Evolutionary conservation across 2,797 vertebrate species (phyloP), one percentile per base, ranked within the genome.

Genomic region (Tragopan temminckii): DNA sequence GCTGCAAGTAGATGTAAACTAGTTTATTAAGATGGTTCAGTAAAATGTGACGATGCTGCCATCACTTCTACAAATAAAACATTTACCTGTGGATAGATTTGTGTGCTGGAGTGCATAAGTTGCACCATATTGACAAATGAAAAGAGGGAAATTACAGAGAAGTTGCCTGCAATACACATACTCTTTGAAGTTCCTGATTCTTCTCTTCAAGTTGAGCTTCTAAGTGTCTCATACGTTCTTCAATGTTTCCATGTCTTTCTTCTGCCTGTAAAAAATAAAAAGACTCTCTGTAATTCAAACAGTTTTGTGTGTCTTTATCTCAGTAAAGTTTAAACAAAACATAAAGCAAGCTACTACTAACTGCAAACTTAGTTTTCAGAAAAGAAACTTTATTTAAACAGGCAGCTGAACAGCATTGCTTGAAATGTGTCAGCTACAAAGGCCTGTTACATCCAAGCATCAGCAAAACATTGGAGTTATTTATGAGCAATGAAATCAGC

Each of bases 171-270:
- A 64, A 77, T 85, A 63, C 48, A 98, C 98, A 75, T 98, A 99
- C 99, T 98, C 99, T 98, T 74, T 99, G 98, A 96, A 99, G 99
- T 97, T 99, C 99, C 97, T 99, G 99, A 97, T 99, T 99, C 97
- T 99, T 99, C 97, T 99, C 99, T 98, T 99, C 99, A 96, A 99
- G 98, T 97, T 99, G 99, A 94, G 99, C 98, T 97, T 99, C 99
- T 94, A 99, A 98, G 96, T 99, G 99, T 93, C 99, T 98, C 99
- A 99, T 99, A 38, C 99, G 98, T 96, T 99, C 99, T 97, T 99
- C 99, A 64, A 99, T 99, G 97, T 99, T 99, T 84, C 99, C 99
- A 88, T 99, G 99, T 88, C 99, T 98, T 97, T 99, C 99, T 95
- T 99, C 99, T 77, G 99, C 99, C 99, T 99, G 97, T 95, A 97